Evolutionary conservation across 2,797 vertebrate species (phyloP).

Genomic region (Staurois parvus): DNA sequence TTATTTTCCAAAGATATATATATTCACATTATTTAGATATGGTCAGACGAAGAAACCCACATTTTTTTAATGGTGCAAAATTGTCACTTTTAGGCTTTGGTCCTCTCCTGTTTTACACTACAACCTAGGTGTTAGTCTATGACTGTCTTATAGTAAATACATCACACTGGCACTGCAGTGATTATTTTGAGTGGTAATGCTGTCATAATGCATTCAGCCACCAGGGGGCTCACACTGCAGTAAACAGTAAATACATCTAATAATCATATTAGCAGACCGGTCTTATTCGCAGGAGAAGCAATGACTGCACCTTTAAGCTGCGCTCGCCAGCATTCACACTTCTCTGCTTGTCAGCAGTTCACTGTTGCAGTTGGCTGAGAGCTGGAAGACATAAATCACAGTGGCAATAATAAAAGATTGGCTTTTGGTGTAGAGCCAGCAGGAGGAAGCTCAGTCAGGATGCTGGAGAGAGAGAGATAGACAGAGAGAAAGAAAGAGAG

Average conservation of each 20-base stretch:
- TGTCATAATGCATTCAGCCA: neutral
- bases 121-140: too few species aligned
- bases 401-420: conserved; percentile 47
- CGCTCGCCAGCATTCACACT: conserved; percentile 27
- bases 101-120: too few species aligned
- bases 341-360: conserved; percentile 39
- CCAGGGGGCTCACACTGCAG: conserved; percentile 7
- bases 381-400: conserved; percentile 36
- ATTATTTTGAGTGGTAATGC: too few species aligned
- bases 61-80: too few species aligned
- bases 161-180: too few species aligned
- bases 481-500: neutral
- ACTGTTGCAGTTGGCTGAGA: conserved; percentile 34
- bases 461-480: too few species aligned
- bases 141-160: too few species aligned
- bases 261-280: neutral
- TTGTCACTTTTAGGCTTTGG: too few species aligned
- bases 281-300: neutral
- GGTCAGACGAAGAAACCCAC: too few species aligned
- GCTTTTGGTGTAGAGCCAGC: conserved; percentile 28
- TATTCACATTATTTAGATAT: too few species aligned
- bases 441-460: conserved; percentile 23
- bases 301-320: conserved; percentile 30
- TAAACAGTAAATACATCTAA: conserved; percentile 20
- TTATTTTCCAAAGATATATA: too few species aligned